Base-by-base conservation (phyloP, 2,888 invertebrate genomes). In the Platycheirus rosarum region DNA sequence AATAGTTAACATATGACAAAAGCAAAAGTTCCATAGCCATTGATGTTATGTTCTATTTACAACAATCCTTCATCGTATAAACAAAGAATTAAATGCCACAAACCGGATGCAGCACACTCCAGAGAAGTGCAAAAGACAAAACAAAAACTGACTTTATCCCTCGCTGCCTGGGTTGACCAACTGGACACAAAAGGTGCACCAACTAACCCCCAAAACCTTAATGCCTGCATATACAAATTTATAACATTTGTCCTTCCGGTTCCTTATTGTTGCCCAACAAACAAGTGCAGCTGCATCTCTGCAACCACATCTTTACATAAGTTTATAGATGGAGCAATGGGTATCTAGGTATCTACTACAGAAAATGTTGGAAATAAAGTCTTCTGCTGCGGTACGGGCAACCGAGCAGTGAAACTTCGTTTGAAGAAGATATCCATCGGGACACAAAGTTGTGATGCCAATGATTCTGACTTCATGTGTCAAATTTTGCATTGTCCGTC, bases 401-500 rank as follows among this genome's bases (percentile, higher is more conserved):
- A 77, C 37, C 37, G 68, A 55, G 53, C 20, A 55, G 53, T 29
- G 49, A 69, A 75, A 79, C 63, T 79, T 75, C 20, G 37, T 70
- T 37, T 11, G 29, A 16, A 26, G 8, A 57, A 68, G 66, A 74
- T 48, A 57, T 32, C 46, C 55, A 62, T 63, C 23, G 42, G 42
- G 66, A 60, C 44, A 42, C 23, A 51, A 51, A 66, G 51, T 44
- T 74, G n/a, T 32, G 40, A 62, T 37, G 44, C 2, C 32, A 46
- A 78, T 49, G n/a, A 35, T 68, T 68, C 49, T 63, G 55, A 65
- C 60, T 65, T 69, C 20, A 63, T 60, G 14, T 55, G 51, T 60
- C 75, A 70, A 65, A 75, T 65, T 80, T 46, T 57, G 11, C 65
- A 70, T 79, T 62, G 42, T 66, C 11, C 42, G 49, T 48, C 65